A percentile compares a stretch with the other conserved stretches of the same genome.
Conservation (phyloP, 2,113 vertebrate genomes). For the Misgurnus anguillicaudatus region DNA sequence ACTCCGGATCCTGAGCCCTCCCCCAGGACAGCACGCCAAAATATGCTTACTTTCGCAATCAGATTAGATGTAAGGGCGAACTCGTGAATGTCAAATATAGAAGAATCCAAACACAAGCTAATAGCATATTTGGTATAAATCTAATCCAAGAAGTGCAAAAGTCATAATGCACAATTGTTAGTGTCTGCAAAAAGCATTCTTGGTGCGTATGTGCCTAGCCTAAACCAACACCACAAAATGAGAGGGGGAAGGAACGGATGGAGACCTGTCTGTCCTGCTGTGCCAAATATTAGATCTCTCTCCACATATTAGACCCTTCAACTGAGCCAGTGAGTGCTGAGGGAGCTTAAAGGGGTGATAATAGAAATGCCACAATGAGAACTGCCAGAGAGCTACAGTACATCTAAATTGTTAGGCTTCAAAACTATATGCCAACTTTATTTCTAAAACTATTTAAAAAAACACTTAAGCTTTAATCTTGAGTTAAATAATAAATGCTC, state of each 20-base stretch:
- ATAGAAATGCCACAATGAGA: conserved; percentile 41
- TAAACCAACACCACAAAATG: conserved; percentile 50
- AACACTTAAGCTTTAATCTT: not conserved
- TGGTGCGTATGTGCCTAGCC: conserved; percentile 39
- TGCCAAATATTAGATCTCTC: conserved; percentile 80
- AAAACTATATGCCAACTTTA: conserved; percentile 25
- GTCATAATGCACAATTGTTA: conserved; percentile 38
- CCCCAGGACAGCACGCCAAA: too few relatives aligned
- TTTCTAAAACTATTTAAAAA: not conserved
- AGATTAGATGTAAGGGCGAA: too few relatives aligned
- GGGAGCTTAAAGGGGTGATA: conserved; percentile 35
- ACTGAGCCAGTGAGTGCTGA: conserved; percentile 54
- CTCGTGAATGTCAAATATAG: too few relatives aligned
- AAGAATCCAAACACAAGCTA: not conserved
- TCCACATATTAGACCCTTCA: conserved; percentile 80
- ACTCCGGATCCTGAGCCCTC: too few relatives aligned
- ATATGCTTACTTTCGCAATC: too few relatives aligned
- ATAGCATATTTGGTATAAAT: not conserved
- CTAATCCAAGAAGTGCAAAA: not conserved
- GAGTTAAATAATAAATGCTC: not conserved
- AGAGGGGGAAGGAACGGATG: conserved; percentile 59
- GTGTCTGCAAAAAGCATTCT: conserved; percentile 26
- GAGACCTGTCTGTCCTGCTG: conserved; percentile 75
- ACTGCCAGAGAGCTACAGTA: conserved; percentile 32
- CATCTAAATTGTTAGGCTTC: conserved; percentile 3